Evolutionary conservation across 2,888 invertebrate species (phyloP).

Genomic region (Pseudococcus viburni): DNA sequence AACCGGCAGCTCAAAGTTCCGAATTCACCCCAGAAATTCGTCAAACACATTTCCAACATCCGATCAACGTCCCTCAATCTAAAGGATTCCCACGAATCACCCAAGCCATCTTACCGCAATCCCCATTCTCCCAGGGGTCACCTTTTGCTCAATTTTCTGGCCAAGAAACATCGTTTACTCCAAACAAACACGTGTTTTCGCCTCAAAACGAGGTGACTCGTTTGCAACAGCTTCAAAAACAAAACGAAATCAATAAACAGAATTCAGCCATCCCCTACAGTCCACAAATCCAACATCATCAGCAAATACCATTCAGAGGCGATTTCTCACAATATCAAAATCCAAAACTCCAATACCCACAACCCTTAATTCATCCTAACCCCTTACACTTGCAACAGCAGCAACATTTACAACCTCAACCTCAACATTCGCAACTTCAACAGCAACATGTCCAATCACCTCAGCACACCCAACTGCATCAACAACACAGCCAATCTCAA

Average conservation of each 20-base stretch:
- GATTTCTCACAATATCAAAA: conserved; percentile 61
- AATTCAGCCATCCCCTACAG: not conserved
- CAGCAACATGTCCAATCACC: conserved; percentile 70
- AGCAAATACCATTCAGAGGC: conserved; percentile 32
- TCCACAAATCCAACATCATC: conserved; percentile 31
- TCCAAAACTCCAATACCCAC: conserved; percentile 66
- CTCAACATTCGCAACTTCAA: conserved; percentile 71
- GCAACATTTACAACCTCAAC: conserved; percentile 71
- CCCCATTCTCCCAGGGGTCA: conserved; percentile 55
- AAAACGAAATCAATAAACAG: conserved; percentile 11
- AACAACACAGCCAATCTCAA: conserved; percentile 66
- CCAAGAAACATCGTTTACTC: conserved; percentile 65
- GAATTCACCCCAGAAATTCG: conserved; percentile 66
- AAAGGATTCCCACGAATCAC: conserved; percentile 54
- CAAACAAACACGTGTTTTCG: not conserved
- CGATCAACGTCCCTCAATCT: conserved; percentile 69
- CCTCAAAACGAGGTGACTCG: not conserved
- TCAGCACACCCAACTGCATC: conserved; percentile 67
- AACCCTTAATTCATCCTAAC: conserved; percentile 63
- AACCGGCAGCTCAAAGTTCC: conserved; percentile 67
- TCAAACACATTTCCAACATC: conserved; percentile 68
- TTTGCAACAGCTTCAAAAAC: conserved; percentile 33
- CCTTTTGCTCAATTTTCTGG: conserved; percentile 63
- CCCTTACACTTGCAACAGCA: conserved; percentile 66
- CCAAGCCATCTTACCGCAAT: conserved; percentile 56